Base-by-base conservation (phyloP, 2,113 vertebrate species). In the Bambusicola thoracicus region DNA sequence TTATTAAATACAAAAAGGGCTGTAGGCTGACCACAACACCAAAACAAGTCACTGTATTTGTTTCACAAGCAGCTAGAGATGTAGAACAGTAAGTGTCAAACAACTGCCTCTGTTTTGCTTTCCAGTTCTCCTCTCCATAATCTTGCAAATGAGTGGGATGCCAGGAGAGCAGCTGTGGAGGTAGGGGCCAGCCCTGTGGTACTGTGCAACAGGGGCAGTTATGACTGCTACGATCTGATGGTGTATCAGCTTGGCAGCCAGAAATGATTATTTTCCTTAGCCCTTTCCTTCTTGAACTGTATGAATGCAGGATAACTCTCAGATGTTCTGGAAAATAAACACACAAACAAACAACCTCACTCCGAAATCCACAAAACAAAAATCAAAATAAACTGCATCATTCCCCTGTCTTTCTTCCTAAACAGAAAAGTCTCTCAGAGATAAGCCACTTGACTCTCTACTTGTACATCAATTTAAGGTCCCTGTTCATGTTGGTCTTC, bases 401-500 rank as follows among this genome's bases (percentile, higher is more conserved):
- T 82, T 89, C 75, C 82, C 89, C 85, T 95, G 84, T 92, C 92
- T 86, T 93, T 51, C 91, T 95, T 85, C 87, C 94, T 92, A 89
- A 91, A 93, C 36, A 81, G 87, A 70, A 89, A 13, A 5, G 73
- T 55, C 69, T 80, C 92, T 85, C 68, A 83, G 51, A 90, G 66
- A 81, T 6, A n/a, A 96, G 46, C 72, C 85, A 78, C 75, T 85
- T 89, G 61, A 87, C 89, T 82, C 85, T 85, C 93, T 93, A 85
- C 79, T 92, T 40, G 61, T n/a, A 80, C 87, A 91, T 56, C 81
- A 94, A 14, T 80, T 87, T 88, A 88, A 87, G 78, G 69, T 79
- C 95, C 91, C 93, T 94, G 91, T 95, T 91, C 94, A 48, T 91
- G 93, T 92, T 93, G 96, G 93, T 95, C 96, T 96, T 97, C 95